Percentiles rank a stretch among this genome's conserved stretches.
phyloP scores from a whole-genome alignment of 1,140 invertebrate species.

The Linepithema humile region DNA sequence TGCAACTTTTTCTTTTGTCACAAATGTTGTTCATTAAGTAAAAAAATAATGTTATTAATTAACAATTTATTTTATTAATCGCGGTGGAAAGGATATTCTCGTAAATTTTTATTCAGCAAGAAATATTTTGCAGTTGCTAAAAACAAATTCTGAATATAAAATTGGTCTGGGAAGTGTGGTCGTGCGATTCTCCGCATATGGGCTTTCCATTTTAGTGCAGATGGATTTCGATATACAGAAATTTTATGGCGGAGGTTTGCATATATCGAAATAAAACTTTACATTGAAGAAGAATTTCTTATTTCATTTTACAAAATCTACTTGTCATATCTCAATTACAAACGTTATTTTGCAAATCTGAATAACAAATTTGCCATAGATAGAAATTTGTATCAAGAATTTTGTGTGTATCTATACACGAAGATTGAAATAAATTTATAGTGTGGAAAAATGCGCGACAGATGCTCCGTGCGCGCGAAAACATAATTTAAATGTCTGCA shows the following conservation, averaged over 20 bases:
- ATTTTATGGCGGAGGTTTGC: background rate
- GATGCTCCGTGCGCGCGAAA: background rate
- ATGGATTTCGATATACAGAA: background rate
- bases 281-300: background rate
- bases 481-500: background rate
- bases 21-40: background rate
- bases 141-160: background rate
- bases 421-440: background rate
- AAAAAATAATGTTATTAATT: background rate
- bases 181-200: background rate
- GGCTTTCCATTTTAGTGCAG: background rate
- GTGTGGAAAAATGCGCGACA: background rate
- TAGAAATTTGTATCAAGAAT: background rate
- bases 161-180: background rate
- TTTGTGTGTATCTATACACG: background rate
- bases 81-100: background rate
- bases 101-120: background rate
- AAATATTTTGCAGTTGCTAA: background rate
- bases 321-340: background rate
- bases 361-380: background rate
- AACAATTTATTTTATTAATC: background rate
- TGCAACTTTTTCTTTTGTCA: background rate
- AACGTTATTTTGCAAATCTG: background rate
- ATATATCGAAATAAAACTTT: constrained; percentile 6
- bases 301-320: background rate